These are phyloP conservation scores for Syngnathus scovelli DNA, from an alignment of 2,113 vertebrate species.

Conservation along the genomic window DNA sequence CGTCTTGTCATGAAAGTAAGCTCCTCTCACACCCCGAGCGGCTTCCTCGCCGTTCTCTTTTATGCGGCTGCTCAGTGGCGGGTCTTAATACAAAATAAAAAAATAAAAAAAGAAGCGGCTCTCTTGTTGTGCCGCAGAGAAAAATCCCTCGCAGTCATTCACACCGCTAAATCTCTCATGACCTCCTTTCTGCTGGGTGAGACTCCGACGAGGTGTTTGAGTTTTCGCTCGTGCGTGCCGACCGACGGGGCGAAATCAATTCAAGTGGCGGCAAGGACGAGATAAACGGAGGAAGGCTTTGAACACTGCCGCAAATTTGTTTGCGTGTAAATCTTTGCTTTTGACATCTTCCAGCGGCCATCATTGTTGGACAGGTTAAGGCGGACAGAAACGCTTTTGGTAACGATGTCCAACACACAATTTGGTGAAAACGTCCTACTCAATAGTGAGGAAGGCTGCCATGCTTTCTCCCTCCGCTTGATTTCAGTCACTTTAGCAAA, in stretches of 20 bases:
- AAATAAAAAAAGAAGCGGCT: conserved; percentile 17
- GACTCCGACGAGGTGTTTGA: not conserved
- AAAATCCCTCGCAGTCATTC: conserved; percentile 57
- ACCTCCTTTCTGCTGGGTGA: conserved; percentile 45
- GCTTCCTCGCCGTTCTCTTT: conserved; percentile 27
- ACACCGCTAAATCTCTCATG: conserved; percentile 50
- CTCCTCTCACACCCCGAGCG: conserved; percentile 45
- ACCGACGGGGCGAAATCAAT: not conserved
- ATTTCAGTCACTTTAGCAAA: not conserved
- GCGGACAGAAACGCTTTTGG: too few species aligned
- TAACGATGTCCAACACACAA: too few species aligned
- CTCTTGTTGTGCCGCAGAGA: conserved; percentile 48
- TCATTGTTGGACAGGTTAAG: too few species aligned
- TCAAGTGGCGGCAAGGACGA: not conserved
- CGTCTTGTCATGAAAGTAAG: conserved; percentile 63
- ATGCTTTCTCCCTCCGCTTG: not conserved
- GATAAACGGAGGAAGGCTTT: not conserved
- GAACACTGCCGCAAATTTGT: not conserved
- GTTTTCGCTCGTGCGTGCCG: not conserved
- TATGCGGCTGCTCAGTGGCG: conserved; percentile 37
- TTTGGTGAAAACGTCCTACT: too few species aligned
- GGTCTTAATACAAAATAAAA: conserved; percentile 26
- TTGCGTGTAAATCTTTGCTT: not conserved
- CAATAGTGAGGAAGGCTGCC: not conserved
- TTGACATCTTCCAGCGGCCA: not conserved